These are phyloP conservation scores for Cerastis leucographa DNA, from an alignment of 2,888 invertebrate species.

Conservation along the genomic window DNA sequence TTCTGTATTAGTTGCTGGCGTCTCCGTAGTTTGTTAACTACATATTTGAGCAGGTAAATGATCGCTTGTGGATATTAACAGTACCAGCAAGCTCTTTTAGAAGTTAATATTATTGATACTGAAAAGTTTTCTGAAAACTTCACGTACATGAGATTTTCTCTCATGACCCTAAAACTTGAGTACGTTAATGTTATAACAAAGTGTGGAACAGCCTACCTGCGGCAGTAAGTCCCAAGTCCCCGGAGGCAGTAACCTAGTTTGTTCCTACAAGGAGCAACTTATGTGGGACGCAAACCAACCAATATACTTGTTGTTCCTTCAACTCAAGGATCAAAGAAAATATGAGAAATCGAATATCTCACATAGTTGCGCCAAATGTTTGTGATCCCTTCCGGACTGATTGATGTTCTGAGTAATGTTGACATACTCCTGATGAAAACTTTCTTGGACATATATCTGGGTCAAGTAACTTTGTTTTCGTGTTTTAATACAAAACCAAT, in stretches of 20 bases:
- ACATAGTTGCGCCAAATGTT: conserved; percentile 26
- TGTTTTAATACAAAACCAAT: not conserved
- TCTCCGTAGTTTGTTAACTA: not conserved
- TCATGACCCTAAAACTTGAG: conserved; percentile 7
- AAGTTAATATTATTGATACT: not conserved
- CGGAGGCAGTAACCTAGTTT: conserved; percentile 16
- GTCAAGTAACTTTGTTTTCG: conserved; percentile 7
- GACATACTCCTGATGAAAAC: conserved; percentile 36
- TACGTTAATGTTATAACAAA: not conserved
- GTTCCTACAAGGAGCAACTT: conserved; percentile 6
- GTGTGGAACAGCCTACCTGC: not conserved
- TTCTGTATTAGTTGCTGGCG: not conserved
- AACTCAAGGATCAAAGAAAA: conserved; percentile 39
- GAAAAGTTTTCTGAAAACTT: not conserved
- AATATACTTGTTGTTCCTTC: conserved; percentile 12
- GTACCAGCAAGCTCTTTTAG: not conserved
- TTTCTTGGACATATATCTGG: not conserved
- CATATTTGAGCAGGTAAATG: not conserved
- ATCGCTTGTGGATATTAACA: not conserved
- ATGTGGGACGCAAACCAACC: not conserved
- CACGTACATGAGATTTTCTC: not conserved
- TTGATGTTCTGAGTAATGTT: conserved; percentile 35
- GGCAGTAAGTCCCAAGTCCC: not conserved
- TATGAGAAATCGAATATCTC: conserved; percentile 32
- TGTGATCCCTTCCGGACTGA: conserved; percentile 40